Evolutionary conservation across 1,140 invertebrate species (phyloP).

Genomic region (Pseudomyrmex pallidus): DNA sequence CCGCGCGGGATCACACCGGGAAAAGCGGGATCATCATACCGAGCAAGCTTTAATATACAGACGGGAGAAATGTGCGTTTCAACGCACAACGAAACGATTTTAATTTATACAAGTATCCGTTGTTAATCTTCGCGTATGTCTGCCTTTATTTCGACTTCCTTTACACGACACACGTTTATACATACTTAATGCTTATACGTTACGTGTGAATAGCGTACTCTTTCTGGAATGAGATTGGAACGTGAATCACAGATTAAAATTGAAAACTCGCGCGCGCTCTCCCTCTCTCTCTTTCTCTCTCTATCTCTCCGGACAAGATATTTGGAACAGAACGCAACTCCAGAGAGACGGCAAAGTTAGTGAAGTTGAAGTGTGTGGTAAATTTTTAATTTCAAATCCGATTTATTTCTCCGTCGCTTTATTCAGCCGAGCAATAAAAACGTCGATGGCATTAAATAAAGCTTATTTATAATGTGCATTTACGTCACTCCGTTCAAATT

Average conservation of each 20-base stretch:
- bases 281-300: too few species aligned
- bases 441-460: not conserved
- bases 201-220: not conserved
- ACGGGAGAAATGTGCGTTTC: conserved; percentile 18
- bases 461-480: not conserved
- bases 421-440: not conserved
- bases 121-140: not conserved
- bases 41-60: conserved; percentile 3
- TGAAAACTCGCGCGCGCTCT: conserved; percentile 5
- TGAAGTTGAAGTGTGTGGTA: conserved; percentile 20
- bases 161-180: conserved; percentile 27
- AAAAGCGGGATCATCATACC: conserved; percentile 19
- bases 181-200: not conserved
- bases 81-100: not conserved
- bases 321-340: not conserved
- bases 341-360: conserved; percentile 14
- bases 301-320: not conserved
- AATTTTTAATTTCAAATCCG: conserved; percentile 41
- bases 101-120: conserved; percentile 5
- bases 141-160: conserved; percentile 6
- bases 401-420: conserved; percentile 16
- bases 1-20: conserved; percentile 10
- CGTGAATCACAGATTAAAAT: conserved; percentile 49
- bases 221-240: conserved; percentile 12
- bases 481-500: too few species aligned